phyloP scores from a whole-genome alignment of 2,113 vertebrate genomes.

The Erythrocercus mccallii region DNA sequence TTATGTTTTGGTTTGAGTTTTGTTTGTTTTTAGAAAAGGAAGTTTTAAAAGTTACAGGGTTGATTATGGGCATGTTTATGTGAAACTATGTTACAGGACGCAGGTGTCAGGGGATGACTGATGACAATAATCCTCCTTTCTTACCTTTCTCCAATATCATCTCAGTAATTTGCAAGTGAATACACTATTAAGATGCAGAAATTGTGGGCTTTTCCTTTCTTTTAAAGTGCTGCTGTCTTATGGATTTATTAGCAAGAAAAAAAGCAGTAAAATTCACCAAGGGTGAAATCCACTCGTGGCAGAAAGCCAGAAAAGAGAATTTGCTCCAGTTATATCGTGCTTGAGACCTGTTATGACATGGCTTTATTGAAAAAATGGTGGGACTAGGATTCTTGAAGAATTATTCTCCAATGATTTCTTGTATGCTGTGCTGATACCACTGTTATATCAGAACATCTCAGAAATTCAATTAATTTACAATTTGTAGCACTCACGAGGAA shows the following conservation, averaged over 20 bases:
- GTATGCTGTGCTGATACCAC: background rate
- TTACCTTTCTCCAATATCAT: background rate
- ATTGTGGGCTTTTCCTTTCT: background rate
- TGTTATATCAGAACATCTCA: background rate
- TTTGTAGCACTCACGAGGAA: background rate
- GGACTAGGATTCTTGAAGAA: background rate
- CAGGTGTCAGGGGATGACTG: background rate
- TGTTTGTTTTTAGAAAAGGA: background rate
- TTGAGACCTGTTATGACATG: background rate
- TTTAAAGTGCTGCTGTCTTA: background rate
- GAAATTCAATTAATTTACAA: conserved; percentile 45
- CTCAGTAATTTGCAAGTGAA: background rate
- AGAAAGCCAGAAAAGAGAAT: background rate
- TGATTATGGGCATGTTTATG: background rate
- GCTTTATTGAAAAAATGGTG: background rate
- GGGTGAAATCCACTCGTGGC: background rate
- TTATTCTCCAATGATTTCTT: conserved; percentile 30
- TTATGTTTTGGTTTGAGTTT: background rate
- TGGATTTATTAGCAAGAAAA: background rate
- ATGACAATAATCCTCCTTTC: background rate
- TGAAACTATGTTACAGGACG: background rate
- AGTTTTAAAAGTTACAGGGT: background rate
- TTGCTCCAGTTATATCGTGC: background rate
- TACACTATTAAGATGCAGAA: background rate
- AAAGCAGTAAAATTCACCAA: background rate